These are phyloP conservation scores for Porites australiensis DNA, from an alignment of 64 coral and sea anemone genomes.

Conservation along the genomic window DNA sequence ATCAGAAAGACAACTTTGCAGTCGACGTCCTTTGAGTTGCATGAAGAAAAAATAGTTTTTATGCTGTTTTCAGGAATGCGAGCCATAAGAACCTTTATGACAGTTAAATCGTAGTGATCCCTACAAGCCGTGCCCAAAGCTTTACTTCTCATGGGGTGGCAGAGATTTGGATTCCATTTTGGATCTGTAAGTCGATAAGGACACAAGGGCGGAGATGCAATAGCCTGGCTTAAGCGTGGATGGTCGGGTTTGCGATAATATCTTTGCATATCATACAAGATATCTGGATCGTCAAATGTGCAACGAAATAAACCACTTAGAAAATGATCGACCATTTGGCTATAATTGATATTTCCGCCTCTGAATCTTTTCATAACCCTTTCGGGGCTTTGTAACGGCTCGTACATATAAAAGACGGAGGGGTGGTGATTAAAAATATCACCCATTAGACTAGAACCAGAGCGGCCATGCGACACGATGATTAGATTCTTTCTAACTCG, in stretches of 20 bases:
- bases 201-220: slow-evolving; percentile 49
- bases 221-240: slow-evolving; percentile 38
- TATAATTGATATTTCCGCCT: background rate
- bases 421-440: slow-evolving; percentile 53
- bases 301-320: background rate
- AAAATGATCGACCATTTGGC: background rate
- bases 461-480: slow-evolving; percentile 16
- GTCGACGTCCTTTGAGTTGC: background rate
- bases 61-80: slow-evolving; percentile 8
- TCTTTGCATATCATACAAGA: background rate
- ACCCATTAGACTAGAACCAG: slow-evolving; percentile 12
- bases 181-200: slow-evolving; percentile 6
- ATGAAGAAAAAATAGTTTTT: background rate
- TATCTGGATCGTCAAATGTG: background rate
- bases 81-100: slow-evolving; percentile 22
- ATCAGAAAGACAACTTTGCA: slow-evolving; percentile 3
- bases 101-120: slow-evolving; percentile 6
- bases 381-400: slow-evolving; percentile 14
- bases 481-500: background rate
- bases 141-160: slow-evolving; percentile 23
- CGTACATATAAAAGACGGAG: slow-evolving; percentile 44
- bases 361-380: background rate
- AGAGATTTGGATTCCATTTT: slow-evolving; percentile 11
- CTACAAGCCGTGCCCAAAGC: slow-evolving; percentile 4
- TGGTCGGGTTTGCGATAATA: slow-evolving; percentile 40